Conservation (phyloP, 2,797 vertebrate species). For the Protonibea diacanthus region DNA sequence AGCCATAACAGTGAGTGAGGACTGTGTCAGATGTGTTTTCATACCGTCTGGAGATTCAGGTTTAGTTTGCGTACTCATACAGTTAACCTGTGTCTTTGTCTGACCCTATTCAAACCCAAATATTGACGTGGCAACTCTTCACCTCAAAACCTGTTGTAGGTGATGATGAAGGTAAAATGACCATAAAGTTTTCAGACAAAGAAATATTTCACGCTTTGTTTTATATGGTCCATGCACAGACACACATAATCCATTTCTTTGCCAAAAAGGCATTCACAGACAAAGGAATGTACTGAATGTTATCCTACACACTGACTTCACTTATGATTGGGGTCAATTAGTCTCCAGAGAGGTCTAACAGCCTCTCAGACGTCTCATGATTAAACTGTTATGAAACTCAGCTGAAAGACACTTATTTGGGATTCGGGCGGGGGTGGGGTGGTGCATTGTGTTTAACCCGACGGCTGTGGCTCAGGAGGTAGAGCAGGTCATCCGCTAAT, state of each 20-base stretch:
- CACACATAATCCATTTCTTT: not conserved
- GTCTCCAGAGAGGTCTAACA: not conserved
- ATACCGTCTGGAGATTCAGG: not conserved
- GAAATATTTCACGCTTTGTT: not conserved
- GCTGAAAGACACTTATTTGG: not conserved
- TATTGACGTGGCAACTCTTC: not conserved
- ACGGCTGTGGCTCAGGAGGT: too few relatives aligned
- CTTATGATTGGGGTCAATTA: not conserved
- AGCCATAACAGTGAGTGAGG: conserved; percentile 30
- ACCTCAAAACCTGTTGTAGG: not conserved
- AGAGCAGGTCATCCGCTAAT: too few relatives aligned
- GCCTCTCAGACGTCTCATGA: not conserved
- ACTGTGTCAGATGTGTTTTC: not conserved
- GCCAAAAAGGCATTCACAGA: not conserved
- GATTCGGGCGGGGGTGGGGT: not conserved
- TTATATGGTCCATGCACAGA: not conserved
- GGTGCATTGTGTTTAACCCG: not conserved
- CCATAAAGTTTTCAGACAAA: not conserved
- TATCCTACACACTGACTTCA: not conserved
- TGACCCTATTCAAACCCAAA: not conserved
- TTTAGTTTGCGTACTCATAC: not conserved
- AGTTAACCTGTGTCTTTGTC: not conserved
- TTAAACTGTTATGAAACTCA: not conserved
- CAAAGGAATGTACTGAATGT: not conserved
- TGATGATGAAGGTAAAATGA: not conserved